phyloP scores from a whole-genome alignment of 2,113 vertebrate genomes.

The Thamnaconus septentrionalis region DNA sequence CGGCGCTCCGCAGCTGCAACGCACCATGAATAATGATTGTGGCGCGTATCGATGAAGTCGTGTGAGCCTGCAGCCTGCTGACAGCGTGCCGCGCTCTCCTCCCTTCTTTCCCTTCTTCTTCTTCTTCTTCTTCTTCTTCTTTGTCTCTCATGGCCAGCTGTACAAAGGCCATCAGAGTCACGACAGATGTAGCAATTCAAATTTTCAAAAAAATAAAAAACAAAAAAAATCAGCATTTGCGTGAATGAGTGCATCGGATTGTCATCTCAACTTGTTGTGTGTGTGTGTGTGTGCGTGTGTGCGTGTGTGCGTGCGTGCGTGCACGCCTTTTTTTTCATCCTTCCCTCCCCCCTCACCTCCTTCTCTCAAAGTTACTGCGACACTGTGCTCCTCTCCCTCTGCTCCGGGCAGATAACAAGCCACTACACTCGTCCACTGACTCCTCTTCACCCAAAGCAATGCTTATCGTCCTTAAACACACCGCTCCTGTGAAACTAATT shows the following conservation, averaged over 20 bases:
- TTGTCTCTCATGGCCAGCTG: neutral
- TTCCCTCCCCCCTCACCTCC: conserved; percentile 16
- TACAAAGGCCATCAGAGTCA: conserved; percentile 4
- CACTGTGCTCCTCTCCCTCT: conserved; percentile 38
- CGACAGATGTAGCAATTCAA: conserved; percentile 6
- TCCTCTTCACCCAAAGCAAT: conserved; percentile 52
- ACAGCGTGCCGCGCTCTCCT: no score
- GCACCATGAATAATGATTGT: conserved; percentile 61
- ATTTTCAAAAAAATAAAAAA: neutral
- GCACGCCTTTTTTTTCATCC: neutral
- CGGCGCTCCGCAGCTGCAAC: conserved; percentile 46
- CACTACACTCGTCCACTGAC: conserved; percentile 56
- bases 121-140: no score
- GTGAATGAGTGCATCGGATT: conserved; percentile 20
- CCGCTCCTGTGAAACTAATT: conserved; percentile 64
- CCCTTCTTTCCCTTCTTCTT: neutral
- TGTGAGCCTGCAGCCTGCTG: conserved; percentile 29
- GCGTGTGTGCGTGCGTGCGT: no score
- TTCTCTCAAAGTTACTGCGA: conserved; percentile 53
- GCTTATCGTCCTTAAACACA: conserved; percentile 69
- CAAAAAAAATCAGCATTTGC: conserved; percentile 11
- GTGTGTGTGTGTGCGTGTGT: no score
- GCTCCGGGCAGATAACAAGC: conserved; percentile 58
- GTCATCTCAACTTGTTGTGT: conserved; percentile 26
- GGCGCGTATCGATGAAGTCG: conserved; percentile 38